Percentiles rank a stretch among this genome's conserved stretches.
Evolutionary conservation across 2,888 invertebrate species (phyloP).

Genomic region (Tanytarsus gracilentus): DNA sequence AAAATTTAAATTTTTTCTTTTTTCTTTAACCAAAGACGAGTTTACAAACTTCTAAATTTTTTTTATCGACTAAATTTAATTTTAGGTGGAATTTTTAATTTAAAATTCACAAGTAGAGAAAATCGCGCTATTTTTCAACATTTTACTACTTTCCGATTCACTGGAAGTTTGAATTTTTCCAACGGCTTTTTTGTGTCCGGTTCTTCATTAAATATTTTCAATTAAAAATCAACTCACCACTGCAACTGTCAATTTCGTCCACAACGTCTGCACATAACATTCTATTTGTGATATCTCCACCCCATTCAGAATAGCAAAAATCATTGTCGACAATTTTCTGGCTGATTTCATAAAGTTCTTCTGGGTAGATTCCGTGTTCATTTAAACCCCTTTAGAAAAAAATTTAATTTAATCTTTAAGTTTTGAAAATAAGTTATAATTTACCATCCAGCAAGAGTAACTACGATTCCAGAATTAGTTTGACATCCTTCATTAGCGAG

Average conservation of each 20-base stretch:
- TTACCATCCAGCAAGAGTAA: constrained; percentile 13
- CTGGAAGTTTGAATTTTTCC: no score
- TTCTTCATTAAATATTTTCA: no score
- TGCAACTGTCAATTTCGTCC: constrained; percentile 14
- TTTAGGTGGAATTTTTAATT: no score
- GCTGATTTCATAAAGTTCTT: constrained; percentile 3
- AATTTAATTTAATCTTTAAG: neutral
- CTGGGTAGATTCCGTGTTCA: neutral
- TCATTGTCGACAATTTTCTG: neutral
- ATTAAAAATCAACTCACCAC: neutral
- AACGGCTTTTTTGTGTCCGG: no score
- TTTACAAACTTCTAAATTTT: no score
- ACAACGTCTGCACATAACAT: constrained; percentile 23
- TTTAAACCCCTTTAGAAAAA: neutral
- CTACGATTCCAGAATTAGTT: neutral
- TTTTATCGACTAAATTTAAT: no score
- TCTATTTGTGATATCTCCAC: constrained; percentile 15
- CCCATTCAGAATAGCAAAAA: constrained; percentile 1
- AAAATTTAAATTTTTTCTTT: no score
- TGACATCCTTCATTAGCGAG: constrained; percentile 14
- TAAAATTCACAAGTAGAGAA: no score
- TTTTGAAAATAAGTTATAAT: neutral
- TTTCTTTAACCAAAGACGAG: no score
- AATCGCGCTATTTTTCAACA: no score
- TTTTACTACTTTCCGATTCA: no score